Conservation (phyloP, 2,888 invertebrate species). For the Coleophora flavipennella region DNA sequence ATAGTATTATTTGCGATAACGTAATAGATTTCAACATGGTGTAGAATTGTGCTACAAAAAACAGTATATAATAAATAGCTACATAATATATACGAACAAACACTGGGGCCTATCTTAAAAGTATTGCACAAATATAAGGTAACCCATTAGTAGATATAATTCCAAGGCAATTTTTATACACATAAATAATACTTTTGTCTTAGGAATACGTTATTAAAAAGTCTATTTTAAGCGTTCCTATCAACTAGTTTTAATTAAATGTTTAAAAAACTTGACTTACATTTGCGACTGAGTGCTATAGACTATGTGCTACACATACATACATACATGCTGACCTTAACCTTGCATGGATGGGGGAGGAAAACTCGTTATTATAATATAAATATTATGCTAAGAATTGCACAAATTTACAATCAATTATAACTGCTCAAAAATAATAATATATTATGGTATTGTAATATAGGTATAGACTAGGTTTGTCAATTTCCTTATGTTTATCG, state of each 20-base stretch:
- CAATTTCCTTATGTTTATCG: too few relatives aligned
- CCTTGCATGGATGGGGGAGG: slow-evolving; percentile 48
- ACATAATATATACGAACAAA: slow-evolving; percentile 12
- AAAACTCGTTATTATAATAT: slow-evolving; percentile 41
- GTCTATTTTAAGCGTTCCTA: slow-evolving; percentile 15
- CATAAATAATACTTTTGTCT: slow-evolving; percentile 44
- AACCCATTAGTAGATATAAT: slow-evolving; percentile 16
- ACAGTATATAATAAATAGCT: too few relatives aligned
- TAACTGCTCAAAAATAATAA: too few relatives aligned
- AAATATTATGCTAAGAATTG: slow-evolving; percentile 23
- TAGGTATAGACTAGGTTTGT: too few relatives aligned
- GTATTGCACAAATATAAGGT: slow-evolving; percentile 18
- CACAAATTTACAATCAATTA: too few relatives aligned
- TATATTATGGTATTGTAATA: too few relatives aligned
- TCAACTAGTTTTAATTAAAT: slow-evolving; percentile 16
- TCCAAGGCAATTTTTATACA: slow-evolving; percentile 26
- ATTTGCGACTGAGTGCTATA: slow-evolving; percentile 22
- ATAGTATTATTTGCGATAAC: not conserved
- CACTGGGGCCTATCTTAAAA: slow-evolving; percentile 16
- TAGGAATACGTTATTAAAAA: slow-evolving; percentile 18
- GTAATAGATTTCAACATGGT: not conserved
- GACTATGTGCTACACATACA: slow-evolving; percentile 24
- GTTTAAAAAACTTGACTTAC: slow-evolving; percentile 41
- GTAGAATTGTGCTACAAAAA: slow-evolving; percentile 7
- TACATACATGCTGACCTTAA: slow-evolving; percentile 9